phyloP scores from a whole-genome alignment of 2,888 invertebrate genomes.

The Mesorhabditis belari region DNA sequence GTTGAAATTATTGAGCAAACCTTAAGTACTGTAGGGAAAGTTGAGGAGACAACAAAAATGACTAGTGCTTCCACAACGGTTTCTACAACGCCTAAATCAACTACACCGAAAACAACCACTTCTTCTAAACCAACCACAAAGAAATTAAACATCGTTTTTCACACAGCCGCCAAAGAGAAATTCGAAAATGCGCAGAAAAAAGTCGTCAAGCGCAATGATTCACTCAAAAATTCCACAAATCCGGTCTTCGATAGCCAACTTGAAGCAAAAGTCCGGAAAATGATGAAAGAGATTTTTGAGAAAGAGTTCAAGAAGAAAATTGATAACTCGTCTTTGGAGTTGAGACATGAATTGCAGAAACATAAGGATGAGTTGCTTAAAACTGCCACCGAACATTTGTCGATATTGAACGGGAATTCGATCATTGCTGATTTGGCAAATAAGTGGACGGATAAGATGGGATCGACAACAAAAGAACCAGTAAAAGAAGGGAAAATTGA shows the following conservation, averaged over 20 bases:
- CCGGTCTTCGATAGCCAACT: neutral
- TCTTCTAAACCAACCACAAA: neutral
- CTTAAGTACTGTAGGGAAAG: too few species aligned
- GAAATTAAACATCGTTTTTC: too few species aligned
- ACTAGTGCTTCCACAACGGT: neutral
- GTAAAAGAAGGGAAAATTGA: too few species aligned
- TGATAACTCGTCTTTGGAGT: neutral
- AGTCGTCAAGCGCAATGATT: too few species aligned
- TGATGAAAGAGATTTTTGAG: neutral
- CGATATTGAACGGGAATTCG: neutral
- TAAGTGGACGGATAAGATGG: neutral
- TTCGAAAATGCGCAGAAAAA: too few species aligned
- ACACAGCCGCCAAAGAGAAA: too few species aligned
- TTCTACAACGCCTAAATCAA: neutral
- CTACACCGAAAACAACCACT: neutral
- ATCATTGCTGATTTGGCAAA: neutral
- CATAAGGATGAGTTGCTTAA: neutral
- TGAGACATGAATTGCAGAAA: neutral
- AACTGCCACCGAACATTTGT: neutral
- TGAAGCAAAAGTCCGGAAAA: neutral
- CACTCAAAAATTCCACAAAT: too few species aligned
- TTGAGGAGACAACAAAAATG: too few species aligned
- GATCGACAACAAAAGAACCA: neutral
- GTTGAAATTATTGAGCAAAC: neutral
- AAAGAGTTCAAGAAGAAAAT: neutral